These are phyloP conservation scores for Dicyrtomina minuta DNA, from an alignment of 2,888 invertebrate species.

Conservation along the genomic window DNA sequence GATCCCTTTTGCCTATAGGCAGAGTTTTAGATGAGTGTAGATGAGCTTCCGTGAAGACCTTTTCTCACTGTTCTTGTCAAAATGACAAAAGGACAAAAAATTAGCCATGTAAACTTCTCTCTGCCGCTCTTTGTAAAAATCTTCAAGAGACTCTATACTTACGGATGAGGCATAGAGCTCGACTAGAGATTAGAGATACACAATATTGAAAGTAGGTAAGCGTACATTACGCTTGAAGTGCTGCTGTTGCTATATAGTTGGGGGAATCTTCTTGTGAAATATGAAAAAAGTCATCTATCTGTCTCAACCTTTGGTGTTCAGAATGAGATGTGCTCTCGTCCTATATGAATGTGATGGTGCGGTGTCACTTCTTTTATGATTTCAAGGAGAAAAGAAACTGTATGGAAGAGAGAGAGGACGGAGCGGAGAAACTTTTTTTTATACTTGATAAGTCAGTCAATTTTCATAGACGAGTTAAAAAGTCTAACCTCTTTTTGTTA, in stretches of 20 bases:
- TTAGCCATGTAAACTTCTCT: neutral
- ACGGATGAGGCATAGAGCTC: too few species aligned
- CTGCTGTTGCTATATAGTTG: too few species aligned
- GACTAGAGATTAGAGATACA: too few species aligned
- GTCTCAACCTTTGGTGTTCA: neutral
- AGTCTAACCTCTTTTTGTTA: slow-evolving; percentile 26
- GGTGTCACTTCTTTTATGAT: neutral
- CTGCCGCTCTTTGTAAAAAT: too few species aligned
- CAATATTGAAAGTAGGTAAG: too few species aligned
- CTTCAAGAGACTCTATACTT: too few species aligned
- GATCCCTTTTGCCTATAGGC: too few species aligned
- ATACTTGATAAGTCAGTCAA: neutral
- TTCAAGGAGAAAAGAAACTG: neutral
- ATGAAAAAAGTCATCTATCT: neutral
- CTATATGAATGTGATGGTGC: neutral
- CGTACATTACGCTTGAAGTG: too few species aligned
- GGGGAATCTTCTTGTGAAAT: neutral
- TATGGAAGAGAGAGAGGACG: neutral
- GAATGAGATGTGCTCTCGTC: neutral
- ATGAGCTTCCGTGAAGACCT: neutral
- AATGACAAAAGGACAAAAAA: slow-evolving; percentile 27
- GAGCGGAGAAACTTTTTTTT: slow-evolving; percentile 20
- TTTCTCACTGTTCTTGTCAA: slow-evolving; percentile 5
- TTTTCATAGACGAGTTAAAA: slow-evolving; percentile 1
- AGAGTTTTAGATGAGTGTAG: too few species aligned